phyloP scores from a whole-genome alignment of 2,113 vertebrate genomes.

The Tursiops truncatus region DNA sequence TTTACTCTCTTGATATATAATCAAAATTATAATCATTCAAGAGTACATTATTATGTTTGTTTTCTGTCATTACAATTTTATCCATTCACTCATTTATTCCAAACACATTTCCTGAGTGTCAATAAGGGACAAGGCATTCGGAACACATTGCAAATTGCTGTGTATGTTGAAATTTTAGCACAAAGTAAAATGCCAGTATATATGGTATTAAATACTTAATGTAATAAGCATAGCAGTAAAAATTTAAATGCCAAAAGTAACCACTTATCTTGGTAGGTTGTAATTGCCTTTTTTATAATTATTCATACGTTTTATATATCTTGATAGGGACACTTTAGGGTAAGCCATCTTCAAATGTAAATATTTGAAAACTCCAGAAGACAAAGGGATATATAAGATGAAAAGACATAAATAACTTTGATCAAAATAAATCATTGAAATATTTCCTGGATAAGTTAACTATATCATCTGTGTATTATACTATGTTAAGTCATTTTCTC shows the following conservation, averaged over 20 bases:
- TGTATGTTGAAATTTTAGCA: conserved; percentile 42
- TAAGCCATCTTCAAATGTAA: conserved; percentile 64
- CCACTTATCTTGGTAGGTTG: background rate
- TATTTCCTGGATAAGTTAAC: conserved; percentile 32
- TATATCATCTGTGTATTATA: conserved; percentile 31
- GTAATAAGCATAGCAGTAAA: background rate
- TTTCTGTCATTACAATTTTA: conserved; percentile 27
- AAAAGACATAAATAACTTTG: conserved; percentile 55
- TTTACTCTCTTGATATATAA: background rate
- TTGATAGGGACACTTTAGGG: background rate
- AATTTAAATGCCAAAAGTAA: background rate
- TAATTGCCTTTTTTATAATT: conserved; percentile 34
- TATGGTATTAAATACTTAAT: background rate
- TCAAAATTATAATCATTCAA: background rate
- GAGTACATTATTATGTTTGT: background rate
- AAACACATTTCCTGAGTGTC: conserved; percentile 17
- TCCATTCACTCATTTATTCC: background rate
- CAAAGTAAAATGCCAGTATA: background rate
- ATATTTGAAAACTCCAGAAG: conserved; percentile 32
- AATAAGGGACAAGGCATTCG: background rate
- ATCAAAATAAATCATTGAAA: conserved; percentile 47
- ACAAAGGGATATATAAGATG: background rate
- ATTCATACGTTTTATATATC: background rate
- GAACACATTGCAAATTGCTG: background rate
- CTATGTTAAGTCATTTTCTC: conserved; percentile 57